Percentiles rank a stretch among this genome's conserved stretches.
Evolutionary conservation across 2,113 vertebrate species (phyloP).

Genomic region (Zingel zingel): DNA sequence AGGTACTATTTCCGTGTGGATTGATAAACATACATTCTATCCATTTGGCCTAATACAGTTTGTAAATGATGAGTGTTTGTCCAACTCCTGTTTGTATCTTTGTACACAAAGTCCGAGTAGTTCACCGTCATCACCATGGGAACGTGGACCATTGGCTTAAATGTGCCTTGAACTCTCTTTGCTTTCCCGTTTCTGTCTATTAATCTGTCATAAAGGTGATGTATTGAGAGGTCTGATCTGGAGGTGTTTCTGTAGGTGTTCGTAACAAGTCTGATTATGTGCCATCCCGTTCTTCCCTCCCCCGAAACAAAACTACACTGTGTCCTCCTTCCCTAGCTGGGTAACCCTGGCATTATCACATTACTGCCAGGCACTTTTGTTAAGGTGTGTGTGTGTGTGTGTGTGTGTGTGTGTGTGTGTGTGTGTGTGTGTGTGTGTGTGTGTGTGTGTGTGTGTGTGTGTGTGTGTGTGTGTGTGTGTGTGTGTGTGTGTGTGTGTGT

Average conservation of each 20-base stretch:
- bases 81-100: neutral
- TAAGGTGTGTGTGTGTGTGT: slow-evolving; percentile 58
- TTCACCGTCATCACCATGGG: neutral
- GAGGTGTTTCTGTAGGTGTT: slow-evolving; percentile 17
- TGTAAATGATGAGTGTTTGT: neutral
- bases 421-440: slow-evolving; percentile 62
- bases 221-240: slow-evolving; percentile 17
- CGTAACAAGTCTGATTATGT: slow-evolving; percentile 40
- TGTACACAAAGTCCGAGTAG: neutral
- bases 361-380: slow-evolving; percentile 94
- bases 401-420: slow-evolving; percentile 64
- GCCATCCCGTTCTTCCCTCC: slow-evolving; percentile 23
- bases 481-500: slow-evolving; percentile 58
- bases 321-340: slow-evolving; percentile 85
- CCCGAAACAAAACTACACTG: slow-evolving; percentile 89
- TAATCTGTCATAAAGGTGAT: slow-evolving; percentile 23
- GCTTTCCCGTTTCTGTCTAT: slow-evolving; percentile 7
- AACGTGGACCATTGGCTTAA: neutral
- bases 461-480: slow-evolving; percentile 63
- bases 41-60: neutral
- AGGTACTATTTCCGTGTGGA: neutral
- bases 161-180: neutral
- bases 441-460: slow-evolving; percentile 57
- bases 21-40: neutral
- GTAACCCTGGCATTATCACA: slow-evolving; percentile 97